phyloP scores from a whole-genome alignment of 1,140 invertebrate species.

The Conus ventricosus region DNA sequence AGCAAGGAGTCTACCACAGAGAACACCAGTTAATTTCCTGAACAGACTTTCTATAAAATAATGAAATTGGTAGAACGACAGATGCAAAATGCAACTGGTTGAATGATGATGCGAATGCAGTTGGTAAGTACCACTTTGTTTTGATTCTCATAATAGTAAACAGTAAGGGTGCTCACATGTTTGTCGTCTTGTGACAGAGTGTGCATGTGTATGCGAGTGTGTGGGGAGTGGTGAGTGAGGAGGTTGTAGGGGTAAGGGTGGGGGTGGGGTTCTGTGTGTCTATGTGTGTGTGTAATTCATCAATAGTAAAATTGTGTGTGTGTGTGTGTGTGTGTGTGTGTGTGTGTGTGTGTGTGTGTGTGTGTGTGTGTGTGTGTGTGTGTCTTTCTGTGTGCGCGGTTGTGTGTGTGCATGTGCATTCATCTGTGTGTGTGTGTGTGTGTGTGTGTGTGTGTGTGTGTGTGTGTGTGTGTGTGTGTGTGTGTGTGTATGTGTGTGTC shows the following conservation, averaged over 20 bases:
- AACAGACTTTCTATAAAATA: too few species aligned
- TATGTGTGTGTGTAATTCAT: background rate
- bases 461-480: slow-evolving; percentile 10
- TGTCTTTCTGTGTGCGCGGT: background rate
- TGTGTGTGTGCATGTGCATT: slow-evolving; percentile 1
- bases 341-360: background rate
- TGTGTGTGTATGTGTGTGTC: slow-evolving; percentile 14
- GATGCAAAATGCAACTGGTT: too few species aligned
- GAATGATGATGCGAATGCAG: too few species aligned
- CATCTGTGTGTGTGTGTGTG: slow-evolving; percentile 18
- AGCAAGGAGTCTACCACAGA: too few species aligned
- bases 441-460: slow-evolving; percentile 17
- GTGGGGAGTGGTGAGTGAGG: background rate
- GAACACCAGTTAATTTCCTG: too few species aligned
- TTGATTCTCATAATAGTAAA: too few species aligned
- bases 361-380: background rate
- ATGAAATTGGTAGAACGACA: too few species aligned
- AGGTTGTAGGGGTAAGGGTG: background rate
- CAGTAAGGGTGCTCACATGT: background rate
- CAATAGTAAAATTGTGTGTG: too few species aligned
- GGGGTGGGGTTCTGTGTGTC: background rate
- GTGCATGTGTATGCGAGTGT: too few species aligned
- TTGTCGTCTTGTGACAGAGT: too few species aligned
- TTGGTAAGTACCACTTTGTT: too few species aligned
- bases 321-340: background rate